Evolutionary conservation across 2,888 invertebrate genomes (phyloP).

Genomic region (Mythimna ferrago): DNA sequence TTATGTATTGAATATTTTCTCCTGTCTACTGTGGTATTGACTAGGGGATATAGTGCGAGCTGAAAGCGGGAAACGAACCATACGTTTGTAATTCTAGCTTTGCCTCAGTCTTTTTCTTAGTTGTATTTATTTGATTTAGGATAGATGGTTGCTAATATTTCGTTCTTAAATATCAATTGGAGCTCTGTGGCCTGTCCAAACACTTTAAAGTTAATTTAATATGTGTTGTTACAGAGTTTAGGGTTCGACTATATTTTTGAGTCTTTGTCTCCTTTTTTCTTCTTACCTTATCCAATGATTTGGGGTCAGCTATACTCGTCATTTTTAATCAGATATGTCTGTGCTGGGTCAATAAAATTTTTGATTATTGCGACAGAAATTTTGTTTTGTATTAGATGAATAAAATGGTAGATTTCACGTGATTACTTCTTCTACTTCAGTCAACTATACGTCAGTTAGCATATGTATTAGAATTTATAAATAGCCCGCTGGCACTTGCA

Average conservation of each 20-base stretch:
- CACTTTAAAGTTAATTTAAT: background rate
- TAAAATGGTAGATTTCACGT: background rate
- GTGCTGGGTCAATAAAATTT: background rate
- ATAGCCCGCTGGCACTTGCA: constrained; percentile 36
- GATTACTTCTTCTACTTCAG: background rate
- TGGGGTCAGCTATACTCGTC: background rate
- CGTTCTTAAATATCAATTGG: background rate
- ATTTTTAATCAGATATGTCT: background rate
- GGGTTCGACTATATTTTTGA: background rate
- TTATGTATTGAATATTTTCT: constrained; percentile 70
- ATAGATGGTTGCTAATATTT: background rate
- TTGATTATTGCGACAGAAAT: background rate
- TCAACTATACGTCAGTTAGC: background rate
- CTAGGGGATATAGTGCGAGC: constrained; percentile 38
- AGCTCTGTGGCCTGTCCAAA: too few relatives aligned
- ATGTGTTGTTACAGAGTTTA: background rate
- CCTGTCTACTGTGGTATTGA: constrained; percentile 55
- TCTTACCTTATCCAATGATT: background rate
- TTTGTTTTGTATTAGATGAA: background rate
- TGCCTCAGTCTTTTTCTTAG: background rate
- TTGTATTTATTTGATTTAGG: background rate
- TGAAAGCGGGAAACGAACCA: constrained; percentile 33
- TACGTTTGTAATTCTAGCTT: background rate
- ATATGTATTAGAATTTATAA: background rate
- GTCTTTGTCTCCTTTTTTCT: background rate